phyloP scores from a whole-genome alignment of 2,797 vertebrate genomes.

The Gadopsis bispinosus region DNA sequence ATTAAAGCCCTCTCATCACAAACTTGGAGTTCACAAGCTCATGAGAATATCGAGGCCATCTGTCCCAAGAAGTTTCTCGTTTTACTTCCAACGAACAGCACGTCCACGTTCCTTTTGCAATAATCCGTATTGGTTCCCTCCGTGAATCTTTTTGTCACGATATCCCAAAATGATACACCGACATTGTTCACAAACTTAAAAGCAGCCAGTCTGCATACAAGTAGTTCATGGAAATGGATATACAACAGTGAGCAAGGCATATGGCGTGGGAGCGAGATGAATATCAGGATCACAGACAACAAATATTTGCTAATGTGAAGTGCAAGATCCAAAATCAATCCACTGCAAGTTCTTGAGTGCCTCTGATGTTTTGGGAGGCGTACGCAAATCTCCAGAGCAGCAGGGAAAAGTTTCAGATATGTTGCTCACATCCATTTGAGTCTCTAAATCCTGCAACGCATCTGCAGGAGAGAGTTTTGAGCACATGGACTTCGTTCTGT shows the following conservation, averaged over 20 bases:
- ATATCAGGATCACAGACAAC: neutral
- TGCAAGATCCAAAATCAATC: slow-evolving; percentile 5
- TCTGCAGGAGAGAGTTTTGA: neutral
- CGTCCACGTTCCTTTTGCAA: neutral
- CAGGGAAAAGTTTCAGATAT: neutral
- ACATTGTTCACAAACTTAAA: slow-evolving; percentile 1
- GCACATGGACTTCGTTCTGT: slow-evolving; percentile 14
- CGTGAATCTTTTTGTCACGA: neutral
- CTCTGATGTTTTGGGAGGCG: slow-evolving; percentile 6
- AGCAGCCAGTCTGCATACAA: neutral
- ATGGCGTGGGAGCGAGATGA: neutral
- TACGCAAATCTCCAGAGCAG: neutral
- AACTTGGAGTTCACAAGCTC: slow-evolving; percentile 1
- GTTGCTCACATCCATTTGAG: neutral
- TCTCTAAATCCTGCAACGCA: slow-evolving; percentile 14
- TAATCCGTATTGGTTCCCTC: slow-evolving; percentile 8
- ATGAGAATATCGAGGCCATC: neutral
- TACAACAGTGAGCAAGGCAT: neutral
- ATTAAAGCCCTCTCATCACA: slow-evolving; percentile 8
- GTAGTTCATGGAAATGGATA: neutral
- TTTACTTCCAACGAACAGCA: neutral
- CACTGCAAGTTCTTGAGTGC: neutral
- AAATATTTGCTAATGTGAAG: slow-evolving; percentile 8
- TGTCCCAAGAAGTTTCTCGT: neutral
- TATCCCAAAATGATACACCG: neutral